A percentile compares a stretch with the other conserved stretches of the same genome.
Conservation (phyloP, 2,113 vertebrate genomes). For the Athene noctua region DNA sequence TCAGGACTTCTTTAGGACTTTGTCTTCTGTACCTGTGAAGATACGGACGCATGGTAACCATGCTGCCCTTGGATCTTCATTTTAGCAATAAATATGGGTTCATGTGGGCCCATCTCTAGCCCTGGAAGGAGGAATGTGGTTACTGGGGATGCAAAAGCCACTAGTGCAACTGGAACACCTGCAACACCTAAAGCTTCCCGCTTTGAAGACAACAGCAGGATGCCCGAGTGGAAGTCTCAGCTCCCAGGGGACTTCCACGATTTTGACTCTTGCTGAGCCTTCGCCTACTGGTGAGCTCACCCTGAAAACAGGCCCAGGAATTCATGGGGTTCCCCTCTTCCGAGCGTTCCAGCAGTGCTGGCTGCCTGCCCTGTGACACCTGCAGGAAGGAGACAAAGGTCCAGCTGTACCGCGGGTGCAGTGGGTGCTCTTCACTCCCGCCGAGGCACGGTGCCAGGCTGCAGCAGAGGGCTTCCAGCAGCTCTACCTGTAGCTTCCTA, state of each 20-base stretch:
- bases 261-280: neutral
- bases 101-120: neutral
- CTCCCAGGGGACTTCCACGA: neutral
- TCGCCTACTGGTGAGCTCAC: neutral
- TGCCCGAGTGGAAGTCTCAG: neutral
- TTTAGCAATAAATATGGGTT: neutral
- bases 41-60: fast-evolving
- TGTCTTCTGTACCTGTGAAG: neutral
- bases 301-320: neutral
- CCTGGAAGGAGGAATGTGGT: neutral
- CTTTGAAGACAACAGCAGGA: neutral
- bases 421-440: neutral
- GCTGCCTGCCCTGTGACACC: neutral
- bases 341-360: neutral
- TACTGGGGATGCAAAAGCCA: neutral
- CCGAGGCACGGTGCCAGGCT: neutral
- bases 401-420: fast-evolving
- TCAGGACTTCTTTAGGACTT: neutral
- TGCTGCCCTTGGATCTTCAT: neutral
- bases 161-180: neutral
- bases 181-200: neutral
- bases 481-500: neutral
- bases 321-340: neutral
- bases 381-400: neutral
- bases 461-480: neutral